Base-by-base conservation (phyloP, 2,888 invertebrate species). In the Patella pellucida region DNA sequence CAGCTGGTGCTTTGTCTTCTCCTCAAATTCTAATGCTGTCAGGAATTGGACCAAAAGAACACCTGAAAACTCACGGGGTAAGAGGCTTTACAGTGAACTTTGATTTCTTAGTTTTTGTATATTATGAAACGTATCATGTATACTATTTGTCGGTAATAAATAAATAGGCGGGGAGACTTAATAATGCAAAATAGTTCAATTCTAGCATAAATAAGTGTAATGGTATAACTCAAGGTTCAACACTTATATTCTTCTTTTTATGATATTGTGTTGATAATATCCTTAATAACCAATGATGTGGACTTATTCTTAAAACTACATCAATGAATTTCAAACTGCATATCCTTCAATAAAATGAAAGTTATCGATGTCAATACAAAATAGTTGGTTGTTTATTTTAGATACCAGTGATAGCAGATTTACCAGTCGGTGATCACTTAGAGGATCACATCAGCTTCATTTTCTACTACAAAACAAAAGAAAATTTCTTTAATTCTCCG, bases 61-160 rank as follows among this genome's bases (percentile, higher is more conserved):
- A 90, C 52, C 81, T 90, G 9, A 78, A 86, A 74, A 80, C 84
- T 19, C 76, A 86, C 15, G 80, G 82, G 72, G 88, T 89, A 80
- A 75, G 96, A 96, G 0, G 93, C 41, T 27, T 82, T n/a, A 19
- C 1, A 19, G 12, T 62, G 62, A 62, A 19, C 2, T 56, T 16
- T 62, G 62, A 62, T 62, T 16, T 9, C 19, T 62, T 16, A 16
- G 11, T 62, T 62, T 62, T 3, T n/a, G 7, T 31, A 31, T 31
- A 51, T 31, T 41, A 9, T 5, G 9, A 9, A 41, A 41, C 41
- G 41, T 31, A 31, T 31, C 2, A 4, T 27, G n/a, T 27, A 27
- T 27, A 27, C 1, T 27, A 31, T 31, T 31, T 4, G 31, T 31
- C 31, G 31, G 27, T 31, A 5, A n/a, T 31, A 31, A 5, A 31